Evolutionary conservation across 2,888 invertebrate genomes (phyloP), one percentile per base, ranked within the genome.

Genomic region (Sinohyriopsis cumingii): DNA sequence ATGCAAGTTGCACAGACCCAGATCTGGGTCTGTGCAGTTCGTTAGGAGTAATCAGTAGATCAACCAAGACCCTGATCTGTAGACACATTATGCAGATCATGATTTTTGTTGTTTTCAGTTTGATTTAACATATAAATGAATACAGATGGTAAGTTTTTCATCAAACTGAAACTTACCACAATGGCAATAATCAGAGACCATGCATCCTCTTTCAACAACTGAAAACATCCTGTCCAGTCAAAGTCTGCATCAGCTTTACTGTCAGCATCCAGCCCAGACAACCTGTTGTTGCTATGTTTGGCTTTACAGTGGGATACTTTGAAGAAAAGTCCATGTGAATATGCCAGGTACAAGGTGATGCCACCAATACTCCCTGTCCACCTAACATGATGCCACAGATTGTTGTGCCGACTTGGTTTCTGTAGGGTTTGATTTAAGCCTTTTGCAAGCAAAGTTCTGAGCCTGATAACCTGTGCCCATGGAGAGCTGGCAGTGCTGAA

Each of bases 151-250:
- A 4, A 53, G 18, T 55, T 9, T 57, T 45, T 45, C 15, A 15
- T 45, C 45, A 45, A 45, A 15, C 12, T 15, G 12, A 45, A 59
- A 92, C 94, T 93, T 91, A 96, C 96, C 83, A 93, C 92, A 83
- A 97, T 92, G 71, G 97, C 96, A 68, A 94, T 93, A 9, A 94
- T 85, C 67, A 97, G 92, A 77, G 95, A 93, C 93, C 94, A 94
- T 73, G 94, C 91, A 88, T 96, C 94, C 33, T 95, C 95, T 85
- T 92, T 91, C 3, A 97, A 89, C 87, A 96, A 94, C 20, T 91
- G 86, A 89, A 94, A 93, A 75, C 97, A 93, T 73, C 92, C 93
- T 25, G 89, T 91, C 96, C 96, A 96, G 86, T 95, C 94, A 91
- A 96, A 96, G 75, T 92, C 92, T 6, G 88, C 86, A n/a, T 90